Conservation (phyloP, 53 echinoderm and acorn worm species). For the Temnopleurus reevesii region DNA sequence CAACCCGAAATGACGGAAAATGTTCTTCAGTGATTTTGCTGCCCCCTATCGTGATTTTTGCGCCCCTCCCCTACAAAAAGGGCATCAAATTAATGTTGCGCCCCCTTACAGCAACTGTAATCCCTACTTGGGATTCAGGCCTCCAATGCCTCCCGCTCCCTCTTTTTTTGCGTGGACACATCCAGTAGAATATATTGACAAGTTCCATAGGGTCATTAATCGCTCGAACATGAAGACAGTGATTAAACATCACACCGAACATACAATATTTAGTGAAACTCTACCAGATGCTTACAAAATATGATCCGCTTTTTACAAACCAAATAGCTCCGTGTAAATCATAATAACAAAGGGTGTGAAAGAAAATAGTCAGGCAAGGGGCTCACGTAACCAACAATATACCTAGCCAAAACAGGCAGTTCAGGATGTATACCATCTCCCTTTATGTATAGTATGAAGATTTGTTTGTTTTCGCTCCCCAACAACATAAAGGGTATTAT, state of each 20-base stretch:
- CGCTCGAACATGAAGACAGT: neutral
- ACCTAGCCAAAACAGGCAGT: neutral
- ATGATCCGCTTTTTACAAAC: neutral
- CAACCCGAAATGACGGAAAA: no score
- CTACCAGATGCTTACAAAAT: neutral
- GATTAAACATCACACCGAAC: neutral
- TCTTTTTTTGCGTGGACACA: no score
- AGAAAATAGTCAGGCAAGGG: neutral
- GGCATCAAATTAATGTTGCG: no score
- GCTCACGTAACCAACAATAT: neutral
- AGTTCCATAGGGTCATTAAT: neutral
- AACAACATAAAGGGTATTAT: slow-evolving; percentile 10
- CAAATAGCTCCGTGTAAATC: no score
- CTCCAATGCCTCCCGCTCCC: no score
- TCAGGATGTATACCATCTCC: neutral
- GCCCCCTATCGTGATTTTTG: no score
- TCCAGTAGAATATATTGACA: no score
- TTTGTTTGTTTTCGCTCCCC: neutral
- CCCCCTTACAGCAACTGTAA: no score
- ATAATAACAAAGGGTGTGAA: no score
- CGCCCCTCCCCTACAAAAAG: no score
- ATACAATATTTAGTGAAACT: neutral
- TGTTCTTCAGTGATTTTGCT: no score
- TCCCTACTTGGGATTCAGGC: no score
- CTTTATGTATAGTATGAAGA: neutral